phyloP scores from a whole-genome alignment of 2,113 vertebrate genomes.

The Melanostigma gelatinosum region DNA sequence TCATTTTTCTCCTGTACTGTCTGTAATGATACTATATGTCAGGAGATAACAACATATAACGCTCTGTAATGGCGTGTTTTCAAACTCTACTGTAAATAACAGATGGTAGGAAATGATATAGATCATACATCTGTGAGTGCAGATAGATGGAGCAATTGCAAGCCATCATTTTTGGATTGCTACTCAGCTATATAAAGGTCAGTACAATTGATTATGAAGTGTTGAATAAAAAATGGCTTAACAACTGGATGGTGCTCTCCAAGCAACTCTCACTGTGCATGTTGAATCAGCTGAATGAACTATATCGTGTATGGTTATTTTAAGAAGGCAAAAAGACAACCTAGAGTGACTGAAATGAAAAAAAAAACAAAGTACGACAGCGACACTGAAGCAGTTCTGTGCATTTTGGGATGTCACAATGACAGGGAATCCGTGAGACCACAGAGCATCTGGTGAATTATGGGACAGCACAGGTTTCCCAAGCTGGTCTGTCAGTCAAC shows the following conservation, averaged over 20 bases:
- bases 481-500: slow-evolving; percentile 79
- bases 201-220: neutral
- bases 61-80: neutral
- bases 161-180: slow-evolving; percentile 20
- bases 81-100: neutral
- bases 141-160: neutral
- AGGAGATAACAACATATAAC: neutral
- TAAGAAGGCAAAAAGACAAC: neutral
- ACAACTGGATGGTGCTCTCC: neutral
- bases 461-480: slow-evolving; percentile 70
- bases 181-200: neutral
- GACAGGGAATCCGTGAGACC: slow-evolving; percentile 57
- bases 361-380: neutral
- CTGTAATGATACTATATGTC: neutral
- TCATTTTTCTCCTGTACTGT: neutral
- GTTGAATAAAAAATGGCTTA: slow-evolving; percentile 3
- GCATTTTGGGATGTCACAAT: slow-evolving; percentile 38
- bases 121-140: neutral
- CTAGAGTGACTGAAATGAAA: neutral
- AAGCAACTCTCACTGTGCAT: neutral
- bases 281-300: slow-evolving; percentile 9
- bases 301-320: neutral
- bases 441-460: slow-evolving; percentile 78
- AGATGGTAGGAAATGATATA: slow-evolving; percentile 9
- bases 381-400: slow-evolving; percentile 35